Evolutionary conservation across 1,140 invertebrate genomes (phyloP), one percentile per base, ranked within the genome.

Genomic region (Caenorhabditis brenneri): DNA sequence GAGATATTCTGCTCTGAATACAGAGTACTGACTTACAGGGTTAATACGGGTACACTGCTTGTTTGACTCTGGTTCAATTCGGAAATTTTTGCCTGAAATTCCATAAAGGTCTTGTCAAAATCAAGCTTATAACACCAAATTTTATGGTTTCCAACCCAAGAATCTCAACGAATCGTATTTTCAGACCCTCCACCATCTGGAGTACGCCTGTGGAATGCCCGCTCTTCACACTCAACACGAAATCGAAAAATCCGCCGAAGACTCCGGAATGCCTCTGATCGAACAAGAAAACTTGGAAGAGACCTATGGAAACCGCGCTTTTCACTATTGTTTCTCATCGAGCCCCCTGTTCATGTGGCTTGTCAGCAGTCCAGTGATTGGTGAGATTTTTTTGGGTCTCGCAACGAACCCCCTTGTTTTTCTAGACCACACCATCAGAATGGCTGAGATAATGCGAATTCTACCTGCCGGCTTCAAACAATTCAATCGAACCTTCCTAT

Each of bases 151-250:
- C n/a, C n/a, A n/a, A 1, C 24, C 24, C 0, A 29, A 5, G 2
- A 36, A 65, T 36, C 22, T 12, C 0, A 27, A 51, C n/a, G 51
- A 51, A 31, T 42, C 1, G 0, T 6, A n/a, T 85, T 74, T 86
- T 46, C 36, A 84, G 88, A 81, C 88, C 15, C 65, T 90, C 9
- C 78, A 86, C 46, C 88, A 86, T n/a, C 80, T 90, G 9, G 88
- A 91, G 69, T 90, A 87, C 65, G 89, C 87, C 1, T 90, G 89
- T 84, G 89, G 89, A 84, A 90, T 90, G 89, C 89, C 89, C 2
- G 79, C 87, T 33, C 58, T 90, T 3, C 89, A 90, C 78, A 85
- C 83, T 5, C 82, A 88, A 60, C 19, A 49, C 36, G 89, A 90
- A 81, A 87, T 91, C 86, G 79, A 90, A 19, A 49, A 86, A 53